Percentiles rank a stretch among this genome's conserved stretches.
Conservation (phyloP, 1,140 invertebrate species). For the Popillia japonica region DNA sequence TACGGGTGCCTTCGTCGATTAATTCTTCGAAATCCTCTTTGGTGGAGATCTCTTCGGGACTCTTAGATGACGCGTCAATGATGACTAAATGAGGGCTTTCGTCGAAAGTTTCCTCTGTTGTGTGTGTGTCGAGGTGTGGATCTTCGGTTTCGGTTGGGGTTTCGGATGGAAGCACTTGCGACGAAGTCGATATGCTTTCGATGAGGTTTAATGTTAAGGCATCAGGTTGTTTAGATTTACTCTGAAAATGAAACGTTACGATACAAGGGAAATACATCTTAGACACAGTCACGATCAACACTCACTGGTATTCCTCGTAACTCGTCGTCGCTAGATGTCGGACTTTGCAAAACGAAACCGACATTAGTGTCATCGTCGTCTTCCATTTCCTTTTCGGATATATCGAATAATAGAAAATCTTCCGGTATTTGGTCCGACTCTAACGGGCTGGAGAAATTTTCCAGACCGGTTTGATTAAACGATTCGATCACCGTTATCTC, state of each 20-base stretch:
- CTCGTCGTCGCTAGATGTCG: slow-evolving; percentile 58
- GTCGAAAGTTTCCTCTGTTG: slow-evolving; percentile 56
- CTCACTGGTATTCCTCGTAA: slow-evolving; percentile 47
- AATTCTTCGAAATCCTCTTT: slow-evolving; percentile 70
- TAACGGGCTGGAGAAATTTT: slow-evolving; percentile 66
- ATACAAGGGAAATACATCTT: neutral
- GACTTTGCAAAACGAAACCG: slow-evolving; percentile 57
- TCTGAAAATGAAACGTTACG: neutral
- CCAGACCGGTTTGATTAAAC: slow-evolving; percentile 65
- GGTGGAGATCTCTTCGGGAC: slow-evolving; percentile 69
- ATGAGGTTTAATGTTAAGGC: slow-evolving; percentile 49
- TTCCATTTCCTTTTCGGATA: slow-evolving; percentile 63
- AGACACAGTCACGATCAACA: neutral
- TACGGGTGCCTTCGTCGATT: slow-evolving; percentile 66
- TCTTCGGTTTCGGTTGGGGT: slow-evolving; percentile 65
- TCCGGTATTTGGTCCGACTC: slow-evolving; percentile 67
- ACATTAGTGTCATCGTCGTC: slow-evolving; percentile 58
- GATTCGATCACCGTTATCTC: slow-evolving; percentile 70
- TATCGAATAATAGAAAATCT: slow-evolving; percentile 70
- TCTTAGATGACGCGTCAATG: slow-evolving; percentile 67
- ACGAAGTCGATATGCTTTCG: slow-evolving; percentile 54
- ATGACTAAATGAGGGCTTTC: slow-evolving; percentile 70
- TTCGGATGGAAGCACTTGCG: slow-evolving; percentile 61
- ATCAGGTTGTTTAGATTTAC: slow-evolving; percentile 49
- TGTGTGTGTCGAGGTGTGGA: slow-evolving; percentile 58